phyloP scores from a whole-genome alignment of 2,797 vertebrate species.

The Crenuchus spilurus region DNA sequence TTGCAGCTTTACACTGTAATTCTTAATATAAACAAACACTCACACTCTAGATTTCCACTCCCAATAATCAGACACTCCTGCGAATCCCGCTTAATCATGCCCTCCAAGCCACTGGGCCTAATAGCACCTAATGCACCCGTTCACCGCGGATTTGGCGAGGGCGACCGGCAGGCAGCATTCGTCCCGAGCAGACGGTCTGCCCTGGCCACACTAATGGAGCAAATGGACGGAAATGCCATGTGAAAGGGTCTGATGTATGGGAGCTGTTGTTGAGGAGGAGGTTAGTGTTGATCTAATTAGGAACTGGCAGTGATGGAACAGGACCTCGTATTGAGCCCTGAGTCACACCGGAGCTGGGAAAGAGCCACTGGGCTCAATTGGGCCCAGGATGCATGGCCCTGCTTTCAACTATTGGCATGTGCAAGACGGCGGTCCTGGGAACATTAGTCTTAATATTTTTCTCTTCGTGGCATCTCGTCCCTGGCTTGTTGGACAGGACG shows the following conservation, averaged over 20 bases:
- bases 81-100: conserved; percentile 29
- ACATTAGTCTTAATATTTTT: conserved; percentile 65
- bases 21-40: neutral
- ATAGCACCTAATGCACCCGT: conserved; percentile 85
- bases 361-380: conserved; percentile 68
- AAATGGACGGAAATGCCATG: conserved; percentile 94
- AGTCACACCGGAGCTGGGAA: conserved; percentile 67
- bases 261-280: conserved; percentile 87
- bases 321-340: conserved; percentile 75
- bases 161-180: conserved; percentile 82
- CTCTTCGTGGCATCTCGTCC: conserved; percentile 55
- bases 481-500: conserved; percentile 55
- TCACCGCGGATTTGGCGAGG: conserved; percentile 78
- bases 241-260: conserved; percentile 91
- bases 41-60: neutral
- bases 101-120: conserved; percentile 67
- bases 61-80: conserved; percentile 26
- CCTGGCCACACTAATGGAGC: conserved; percentile 86
- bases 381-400: conserved; percentile 59
- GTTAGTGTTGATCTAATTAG: conserved; percentile 92
- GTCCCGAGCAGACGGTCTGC: conserved; percentile 87
- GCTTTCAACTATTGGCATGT: conserved; percentile 64
- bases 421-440: conserved; percentile 47
- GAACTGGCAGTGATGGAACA: conserved; percentile 89
- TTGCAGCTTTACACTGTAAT: too few relatives aligned